Evolutionary conservation across 64 coral and sea anemone species (phyloP), one percentile per base, ranked within the genome.

Genomic region (Stichodactyla helianthus): DNA sequence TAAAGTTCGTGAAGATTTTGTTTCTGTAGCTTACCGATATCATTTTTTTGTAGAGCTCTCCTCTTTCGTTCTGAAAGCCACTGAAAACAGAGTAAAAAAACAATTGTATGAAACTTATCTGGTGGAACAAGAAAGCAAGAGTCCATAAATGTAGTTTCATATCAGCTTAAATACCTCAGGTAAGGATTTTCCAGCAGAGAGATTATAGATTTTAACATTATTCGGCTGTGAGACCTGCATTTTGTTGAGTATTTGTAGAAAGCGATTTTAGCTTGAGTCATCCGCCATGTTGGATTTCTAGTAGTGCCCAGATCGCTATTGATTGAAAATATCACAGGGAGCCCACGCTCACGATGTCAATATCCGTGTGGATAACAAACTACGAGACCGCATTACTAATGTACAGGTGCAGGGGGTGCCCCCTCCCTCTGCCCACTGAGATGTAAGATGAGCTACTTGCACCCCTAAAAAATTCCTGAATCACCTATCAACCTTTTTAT

Each of bases 181-280:
- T 71, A 99, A 88, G 0, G 93, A 92, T 86, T 95, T 99, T 12
- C 97, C 97, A 60, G 93, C 97, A 59, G 97, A 99, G 0, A 99
- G 83, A 19, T 99, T 99, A 83, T 99, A 99, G 28, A 99, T 99
- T 82, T 99, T 99, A 19, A 99, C 97, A 93, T 99, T 92, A 52
- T 99, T 99, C 6, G 97, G 97, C 53, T 99, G 90, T 31, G 97
- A 99, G 83, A 99, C 97, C 82, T 95, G 93, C 97, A 99, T 99
- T 52, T 89, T 86, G 12, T 54, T 54, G 31, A 58, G 14, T 60
- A 7, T 35, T 6, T 63, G 44, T 23, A 26, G 52, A 58, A 62
- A 53, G 6, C 50, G 16, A 53, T 81, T 60, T 28, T 61, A 35
- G 14, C 13, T 59, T 51, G 7, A 44, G 19, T 44, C 10, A 17